Evolutionary conservation across 2,888 invertebrate genomes (phyloP), one percentile per base, ranked within the genome.

Genomic region (Sphaerophoria taeniata): DNA sequence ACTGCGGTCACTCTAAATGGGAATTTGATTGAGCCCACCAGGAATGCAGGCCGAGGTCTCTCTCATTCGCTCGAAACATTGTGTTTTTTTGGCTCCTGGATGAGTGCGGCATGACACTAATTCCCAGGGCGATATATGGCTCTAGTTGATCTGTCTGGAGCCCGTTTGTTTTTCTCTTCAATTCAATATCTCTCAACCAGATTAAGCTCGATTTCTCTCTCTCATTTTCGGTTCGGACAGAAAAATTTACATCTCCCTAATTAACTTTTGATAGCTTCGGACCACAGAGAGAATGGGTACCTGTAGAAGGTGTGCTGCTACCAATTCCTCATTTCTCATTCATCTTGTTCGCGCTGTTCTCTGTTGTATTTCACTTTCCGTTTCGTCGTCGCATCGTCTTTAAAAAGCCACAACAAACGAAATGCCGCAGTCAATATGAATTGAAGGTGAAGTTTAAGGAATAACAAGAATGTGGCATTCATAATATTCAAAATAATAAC

Each of bases 21-120:
- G 74, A 77, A 85, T 85, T 85, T 85, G 81, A 85, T 85, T 85
- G 85, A 81, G 85, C 81, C 85, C 85, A 85, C 85, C 85, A 81
- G 76, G 85, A 81, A 76, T 85, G 76, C 73, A 14, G 60, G 9
- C 31, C 24, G 0, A n/a, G 2, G 16, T 9, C 16, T 58, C 39
- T 81, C 81, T 85, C 81, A 81, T 81, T 81, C 63, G 69, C 69
- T 33, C 65, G 45, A 63, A 34, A 60, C 58, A 14, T 58, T 72
- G 80, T 85, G 24, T 24, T 24, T 24, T 24, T 80, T 76, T 45
- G 70, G 85, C 85, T 85, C 81, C 85, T 85, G 85, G 85, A 76
- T 84, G 80, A 80, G 84, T 84, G 84, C 80, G 84, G 84, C 84
- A 80, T 75, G 84, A 85, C 85, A 85, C 56, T 85, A 85, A 85